These are phyloP conservation scores for Hyposmocoma kahamanoa DNA, from an alignment of 1,140 invertebrate genomes.

Conservation along the genomic window DNA sequence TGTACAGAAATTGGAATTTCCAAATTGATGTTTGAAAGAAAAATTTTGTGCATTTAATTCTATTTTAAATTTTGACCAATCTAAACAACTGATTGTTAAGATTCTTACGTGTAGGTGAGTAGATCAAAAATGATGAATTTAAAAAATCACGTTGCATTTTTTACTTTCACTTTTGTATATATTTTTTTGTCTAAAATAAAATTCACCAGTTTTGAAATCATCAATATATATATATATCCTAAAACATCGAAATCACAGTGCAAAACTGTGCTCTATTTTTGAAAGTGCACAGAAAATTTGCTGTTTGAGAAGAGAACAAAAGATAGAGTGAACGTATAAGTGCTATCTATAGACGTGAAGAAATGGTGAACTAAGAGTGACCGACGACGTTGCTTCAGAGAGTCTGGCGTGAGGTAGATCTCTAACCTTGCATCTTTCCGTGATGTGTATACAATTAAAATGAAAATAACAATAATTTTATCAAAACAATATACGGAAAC, in stretches of 20 bases:
- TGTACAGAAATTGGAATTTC: conserved; percentile 57
- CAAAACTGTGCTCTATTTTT: conserved; percentile 15
- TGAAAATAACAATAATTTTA: too few species aligned
- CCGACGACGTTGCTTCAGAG: conserved; percentile 11
- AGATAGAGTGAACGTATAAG: conserved; percentile 32
- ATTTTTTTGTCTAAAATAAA: not conserved
- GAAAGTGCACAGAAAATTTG: conserved; percentile 42
- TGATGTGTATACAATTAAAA: too few species aligned
- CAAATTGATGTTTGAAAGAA: not conserved
- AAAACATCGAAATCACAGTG: conserved; percentile 45
- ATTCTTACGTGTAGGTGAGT: too few species aligned
- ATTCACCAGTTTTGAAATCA: conserved; percentile 41
- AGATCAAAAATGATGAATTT: conserved; percentile 44
- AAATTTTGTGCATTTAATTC: not conserved
- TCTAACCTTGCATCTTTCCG: too few species aligned
- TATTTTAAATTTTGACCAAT: too few species aligned
- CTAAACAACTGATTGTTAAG: too few species aligned
- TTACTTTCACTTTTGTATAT: too few species aligned
- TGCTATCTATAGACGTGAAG: conserved; percentile 39
- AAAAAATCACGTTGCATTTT: too few species aligned
- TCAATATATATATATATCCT: conserved; percentile 16
- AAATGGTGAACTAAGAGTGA: not conserved
- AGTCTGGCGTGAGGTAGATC: not conserved
- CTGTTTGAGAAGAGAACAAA: conserved; percentile 4
- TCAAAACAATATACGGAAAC: too few species aligned